Conservation (phyloP, 1,140 invertebrate genomes). For the Eufriesea mexicana region DNA sequence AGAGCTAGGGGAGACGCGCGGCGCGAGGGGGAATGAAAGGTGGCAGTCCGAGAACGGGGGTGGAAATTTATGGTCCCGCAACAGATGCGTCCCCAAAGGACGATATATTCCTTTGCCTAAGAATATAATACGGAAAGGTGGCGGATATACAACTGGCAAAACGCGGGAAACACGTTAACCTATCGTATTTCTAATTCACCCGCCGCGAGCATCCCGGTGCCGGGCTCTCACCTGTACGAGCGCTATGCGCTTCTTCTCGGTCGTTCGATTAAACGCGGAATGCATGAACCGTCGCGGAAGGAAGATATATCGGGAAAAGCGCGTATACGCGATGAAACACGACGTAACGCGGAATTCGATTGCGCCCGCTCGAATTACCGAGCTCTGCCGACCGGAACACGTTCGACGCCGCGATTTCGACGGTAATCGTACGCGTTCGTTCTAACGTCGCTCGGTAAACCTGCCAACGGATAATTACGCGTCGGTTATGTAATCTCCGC, state of each 20-base stretch:
- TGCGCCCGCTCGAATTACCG: neutral
- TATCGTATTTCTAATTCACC: slow-evolving; percentile 30
- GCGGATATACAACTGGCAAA: slow-evolving; percentile 21
- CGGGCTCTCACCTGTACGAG: too few species aligned
- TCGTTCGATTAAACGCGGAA: too few species aligned
- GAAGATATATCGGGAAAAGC: neutral
- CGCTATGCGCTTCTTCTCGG: neutral
- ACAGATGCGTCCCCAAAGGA: slow-evolving; percentile 61
- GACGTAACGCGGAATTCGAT: neutral
- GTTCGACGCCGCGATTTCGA: neutral
- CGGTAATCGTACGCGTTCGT: neutral
- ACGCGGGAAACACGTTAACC: slow-evolving; percentile 38
- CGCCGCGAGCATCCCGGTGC: neutral
- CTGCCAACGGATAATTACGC: slow-evolving; percentile 10
- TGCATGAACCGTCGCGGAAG: neutral
- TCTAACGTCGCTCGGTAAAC: neutral
- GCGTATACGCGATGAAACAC: too few species aligned
- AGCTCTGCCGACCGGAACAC: neutral
- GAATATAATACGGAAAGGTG: slow-evolving; percentile 48
- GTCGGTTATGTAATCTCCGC: neutral
- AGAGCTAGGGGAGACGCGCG: neutral
- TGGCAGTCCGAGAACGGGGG: slow-evolving; percentile 31
- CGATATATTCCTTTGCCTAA: slow-evolving; percentile 58
- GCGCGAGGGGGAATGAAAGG: slow-evolving; percentile 38
- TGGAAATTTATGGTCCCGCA: slow-evolving; percentile 63